phyloP scores from a whole-genome alignment of 2,797 vertebrate genomes.

The Lepus oiostolus region DNA sequence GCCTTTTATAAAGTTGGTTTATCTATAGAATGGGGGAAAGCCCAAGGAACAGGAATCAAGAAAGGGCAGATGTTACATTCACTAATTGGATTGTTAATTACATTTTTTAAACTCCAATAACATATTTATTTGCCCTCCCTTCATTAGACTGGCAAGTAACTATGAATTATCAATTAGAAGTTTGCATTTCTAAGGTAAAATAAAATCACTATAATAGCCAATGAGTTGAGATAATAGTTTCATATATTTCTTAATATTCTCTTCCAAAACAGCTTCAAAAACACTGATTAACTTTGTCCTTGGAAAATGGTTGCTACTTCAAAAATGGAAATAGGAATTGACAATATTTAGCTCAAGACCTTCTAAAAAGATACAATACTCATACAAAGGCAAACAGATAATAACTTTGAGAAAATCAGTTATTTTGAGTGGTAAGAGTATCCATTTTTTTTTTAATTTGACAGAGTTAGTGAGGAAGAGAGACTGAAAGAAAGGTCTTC shows the following conservation, averaged over 20 bases:
- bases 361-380: constrained; percentile 31
- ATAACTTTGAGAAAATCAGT: not conserved
- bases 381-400: not conserved
- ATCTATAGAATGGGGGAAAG: not conserved
- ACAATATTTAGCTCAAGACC: not conserved
- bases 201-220: constrained; percentile 59
- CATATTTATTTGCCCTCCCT: constrained; percentile 46
- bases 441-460: not conserved
- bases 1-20: not conserved
- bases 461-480: too few species aligned
- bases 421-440: not conserved
- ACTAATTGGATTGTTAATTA: constrained; percentile 45
- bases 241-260: not conserved
- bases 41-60: not conserved
- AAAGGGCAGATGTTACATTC: not conserved
- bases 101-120: constrained; percentile 20
- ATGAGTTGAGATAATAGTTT: constrained; percentile 8
- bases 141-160: not conserved
- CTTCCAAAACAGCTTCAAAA: constrained; percentile 45
- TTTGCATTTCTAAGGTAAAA: constrained; percentile 24
- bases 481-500: too few species aligned
- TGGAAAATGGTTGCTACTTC: not conserved
- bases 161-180: constrained; percentile 45
- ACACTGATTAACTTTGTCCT: not conserved
- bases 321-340: constrained; percentile 4